Percentiles rank a stretch among this genome's conserved stretches.
phyloP scores from a whole-genome alignment of 1,140 invertebrate genomes.

The Drosophila fuyamai region DNA sequence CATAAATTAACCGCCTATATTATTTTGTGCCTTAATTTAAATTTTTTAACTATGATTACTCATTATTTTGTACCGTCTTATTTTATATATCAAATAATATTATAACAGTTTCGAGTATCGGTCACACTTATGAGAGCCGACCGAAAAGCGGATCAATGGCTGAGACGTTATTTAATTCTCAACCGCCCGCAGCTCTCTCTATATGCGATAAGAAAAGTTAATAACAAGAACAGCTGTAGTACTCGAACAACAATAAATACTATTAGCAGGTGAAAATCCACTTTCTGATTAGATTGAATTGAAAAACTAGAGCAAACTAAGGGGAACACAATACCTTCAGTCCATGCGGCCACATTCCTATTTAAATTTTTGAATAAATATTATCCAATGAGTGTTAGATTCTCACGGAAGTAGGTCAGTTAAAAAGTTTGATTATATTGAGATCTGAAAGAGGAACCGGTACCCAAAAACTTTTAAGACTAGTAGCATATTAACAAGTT shows the following conservation, averaged over 20 bases:
- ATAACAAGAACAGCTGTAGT: slow-evolving; percentile 47
- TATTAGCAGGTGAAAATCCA: slow-evolving; percentile 29
- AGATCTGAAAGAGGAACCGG: neutral
- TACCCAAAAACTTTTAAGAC: neutral
- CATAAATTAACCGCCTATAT: too few relatives aligned
- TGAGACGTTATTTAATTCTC: slow-evolving; percentile 8
- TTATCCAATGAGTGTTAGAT: neutral
- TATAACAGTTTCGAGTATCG: slow-evolving; percentile 11
- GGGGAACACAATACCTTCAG: neutral
- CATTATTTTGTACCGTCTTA: neutral
- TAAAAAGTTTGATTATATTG: neutral
- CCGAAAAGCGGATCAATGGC: slow-evolving; percentile 21
- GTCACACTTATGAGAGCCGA: slow-evolving; percentile 16
- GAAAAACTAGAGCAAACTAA: neutral
- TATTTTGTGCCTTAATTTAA: neutral
- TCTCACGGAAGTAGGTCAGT: too few relatives aligned
- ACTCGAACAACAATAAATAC: slow-evolving; percentile 29
- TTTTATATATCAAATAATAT: neutral
- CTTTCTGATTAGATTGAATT: slow-evolving; percentile 46
- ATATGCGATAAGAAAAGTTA: slow-evolving; percentile 33
- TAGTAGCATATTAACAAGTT: neutral
- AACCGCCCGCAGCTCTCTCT: slow-evolving; percentile 9
- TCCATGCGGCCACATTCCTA: neutral
- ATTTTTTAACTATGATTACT: neutral
- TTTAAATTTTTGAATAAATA: neutral